These are phyloP conservation scores for Illadopsis cleaveri DNA, from an alignment of 2,113 vertebrate species.

Conservation along the genomic window DNA sequence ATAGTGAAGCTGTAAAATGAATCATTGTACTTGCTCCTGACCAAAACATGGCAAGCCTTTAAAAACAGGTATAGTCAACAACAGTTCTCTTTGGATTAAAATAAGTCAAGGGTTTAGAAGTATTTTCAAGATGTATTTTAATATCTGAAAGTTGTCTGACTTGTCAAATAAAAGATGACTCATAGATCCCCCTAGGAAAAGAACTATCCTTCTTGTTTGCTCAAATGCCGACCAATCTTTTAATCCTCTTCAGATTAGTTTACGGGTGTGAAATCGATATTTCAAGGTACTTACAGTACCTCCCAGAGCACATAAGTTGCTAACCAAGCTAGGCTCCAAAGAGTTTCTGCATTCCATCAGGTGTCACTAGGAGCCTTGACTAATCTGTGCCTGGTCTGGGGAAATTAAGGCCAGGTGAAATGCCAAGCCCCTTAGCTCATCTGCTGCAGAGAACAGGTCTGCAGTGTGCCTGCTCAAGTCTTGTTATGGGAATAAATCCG, in stretches of 20 bases:
- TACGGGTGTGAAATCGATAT: background rate
- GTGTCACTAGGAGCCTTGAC: background rate
- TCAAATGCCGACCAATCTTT: background rate
- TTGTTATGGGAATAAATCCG: background rate
- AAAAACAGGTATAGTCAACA: background rate
- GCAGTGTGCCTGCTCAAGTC: background rate
- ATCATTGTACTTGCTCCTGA: background rate
- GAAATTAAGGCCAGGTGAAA: conserved; percentile 24
- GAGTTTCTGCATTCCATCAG: background rate
- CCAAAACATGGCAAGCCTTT: background rate
- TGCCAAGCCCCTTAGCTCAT: conserved; percentile 27
- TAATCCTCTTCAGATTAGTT: conserved; percentile 28
- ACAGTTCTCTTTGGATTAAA: background rate
- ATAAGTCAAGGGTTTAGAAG: background rate
- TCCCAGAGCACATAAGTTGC: background rate
- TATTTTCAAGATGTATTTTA: conserved; percentile 1
- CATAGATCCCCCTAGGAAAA: background rate
- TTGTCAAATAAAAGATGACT: conserved; percentile 11
- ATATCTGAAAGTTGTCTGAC: background rate
- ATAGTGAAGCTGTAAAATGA: background rate
- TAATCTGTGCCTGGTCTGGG: background rate
- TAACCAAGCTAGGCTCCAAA: background rate
- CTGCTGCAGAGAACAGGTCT: background rate
- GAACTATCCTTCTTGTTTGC: background rate
- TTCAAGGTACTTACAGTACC: background rate